Evolutionary conservation across 1,140 invertebrate genomes (phyloP).

Genomic region (Mizuhopecten yessoensis): DNA sequence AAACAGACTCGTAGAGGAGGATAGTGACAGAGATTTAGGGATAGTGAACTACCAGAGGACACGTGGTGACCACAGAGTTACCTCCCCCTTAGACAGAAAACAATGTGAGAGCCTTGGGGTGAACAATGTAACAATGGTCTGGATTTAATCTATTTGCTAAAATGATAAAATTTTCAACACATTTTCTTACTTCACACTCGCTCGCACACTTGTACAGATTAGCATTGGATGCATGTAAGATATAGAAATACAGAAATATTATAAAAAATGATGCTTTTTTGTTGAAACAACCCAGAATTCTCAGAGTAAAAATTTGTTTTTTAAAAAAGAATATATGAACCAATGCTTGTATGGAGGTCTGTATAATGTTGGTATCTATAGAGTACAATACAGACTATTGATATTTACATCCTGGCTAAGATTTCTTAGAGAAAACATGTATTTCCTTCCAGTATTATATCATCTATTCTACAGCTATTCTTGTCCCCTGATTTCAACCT

Average conservation of each 20-base stretch:
- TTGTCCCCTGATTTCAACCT: too few species aligned
- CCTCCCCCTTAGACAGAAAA: constrained; percentile 5
- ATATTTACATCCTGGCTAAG: too few species aligned
- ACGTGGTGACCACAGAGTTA: background rate
- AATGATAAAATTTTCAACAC: constrained; percentile 7
- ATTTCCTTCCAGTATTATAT: too few species aligned
- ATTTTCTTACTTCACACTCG: background rate
- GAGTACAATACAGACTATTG: too few species aligned
- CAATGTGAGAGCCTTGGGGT: background rate
- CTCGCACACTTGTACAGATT: background rate
- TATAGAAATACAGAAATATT: background rate
- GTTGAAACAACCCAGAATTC: too few species aligned
- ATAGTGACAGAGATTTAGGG: background rate
- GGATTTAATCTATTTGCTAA: constrained; percentile 12
- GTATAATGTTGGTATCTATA: too few species aligned
- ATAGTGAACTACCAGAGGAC: background rate
- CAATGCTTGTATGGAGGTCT: too few species aligned
- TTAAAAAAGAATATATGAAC: too few species aligned
- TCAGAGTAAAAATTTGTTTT: too few species aligned
- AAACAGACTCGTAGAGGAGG: background rate
- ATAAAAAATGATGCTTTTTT: background rate
- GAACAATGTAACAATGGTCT: background rate
- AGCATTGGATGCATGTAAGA: background rate
- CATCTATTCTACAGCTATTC: too few species aligned
- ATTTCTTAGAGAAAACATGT: too few species aligned